A percentile compares a stretch with the other conserved stretches of the same genome.
Evolutionary conservation across 2,888 invertebrate species (phyloP).

Genomic region (Chrysodeixis includens): DNA sequence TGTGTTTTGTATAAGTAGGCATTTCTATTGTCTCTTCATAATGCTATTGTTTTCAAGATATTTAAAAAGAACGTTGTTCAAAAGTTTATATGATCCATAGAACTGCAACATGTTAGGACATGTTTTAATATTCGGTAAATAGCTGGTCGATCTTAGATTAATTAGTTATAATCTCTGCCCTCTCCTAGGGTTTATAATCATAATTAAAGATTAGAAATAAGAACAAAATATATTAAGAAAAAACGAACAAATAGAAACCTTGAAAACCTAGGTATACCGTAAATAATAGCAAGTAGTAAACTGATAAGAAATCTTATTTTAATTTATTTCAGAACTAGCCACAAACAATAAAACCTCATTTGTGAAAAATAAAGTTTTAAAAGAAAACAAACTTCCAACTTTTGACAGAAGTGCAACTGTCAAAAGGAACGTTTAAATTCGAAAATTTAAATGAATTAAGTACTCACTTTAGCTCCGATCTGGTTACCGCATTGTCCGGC

Average conservation of each 20-base stretch:
- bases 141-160: too few species aligned
- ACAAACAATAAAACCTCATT: not conserved
- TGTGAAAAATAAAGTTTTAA: not conserved
- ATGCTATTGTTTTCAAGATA: conserved; percentile 21
- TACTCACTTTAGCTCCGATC: conserved; percentile 91
- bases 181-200: too few species aligned
- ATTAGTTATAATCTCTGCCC: too few species aligned
- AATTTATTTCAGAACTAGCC: not conserved
- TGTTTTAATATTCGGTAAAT: too few species aligned
- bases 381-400: conserved; percentile 13
- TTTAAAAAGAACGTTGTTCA: conserved; percentile 25
- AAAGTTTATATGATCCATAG: not conserved
- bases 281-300: not conserved
- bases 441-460: conserved; percentile 48
- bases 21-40: conserved; percentile 32
- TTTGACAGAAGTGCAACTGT: conserved; percentile 36
- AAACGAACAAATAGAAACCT: too few species aligned
- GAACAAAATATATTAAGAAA: too few species aligned
- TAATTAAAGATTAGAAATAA: too few species aligned
- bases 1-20: conserved; percentile 24
- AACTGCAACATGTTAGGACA: too few species aligned
- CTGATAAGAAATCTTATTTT: not conserved
- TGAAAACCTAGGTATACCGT: not conserved
- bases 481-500: conserved; percentile 96
- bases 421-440: conserved; percentile 58